These are phyloP conservation scores for Abscondita cerata DNA, from an alignment of 2,888 invertebrate genomes.

Conservation along the genomic window DNA sequence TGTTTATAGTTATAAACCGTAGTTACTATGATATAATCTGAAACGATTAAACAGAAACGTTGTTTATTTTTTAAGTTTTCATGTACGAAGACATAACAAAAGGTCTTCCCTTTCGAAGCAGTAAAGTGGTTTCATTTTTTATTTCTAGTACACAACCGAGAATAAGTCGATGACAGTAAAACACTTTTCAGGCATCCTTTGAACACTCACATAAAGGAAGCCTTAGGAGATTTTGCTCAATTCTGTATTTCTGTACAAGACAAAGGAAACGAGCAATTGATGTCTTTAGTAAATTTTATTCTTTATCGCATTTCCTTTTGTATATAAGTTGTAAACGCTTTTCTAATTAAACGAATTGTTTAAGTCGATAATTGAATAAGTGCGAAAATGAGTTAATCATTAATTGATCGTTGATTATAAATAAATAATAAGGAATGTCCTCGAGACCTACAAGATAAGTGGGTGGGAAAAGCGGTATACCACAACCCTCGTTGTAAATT, in stretches of 20 bases:
- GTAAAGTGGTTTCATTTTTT: slow-evolving; percentile 25
- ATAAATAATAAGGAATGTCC: slow-evolving; percentile 32
- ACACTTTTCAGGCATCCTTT: slow-evolving; percentile 34
- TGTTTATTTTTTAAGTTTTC: slow-evolving; percentile 4
- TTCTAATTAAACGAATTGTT: background rate
- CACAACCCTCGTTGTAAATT: slow-evolving; percentile 32
- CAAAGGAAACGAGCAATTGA: slow-evolving; percentile 30
- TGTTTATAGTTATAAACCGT: background rate
- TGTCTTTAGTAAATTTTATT: slow-evolving; percentile 17
- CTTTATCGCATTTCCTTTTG: background rate
- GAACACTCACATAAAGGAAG: slow-evolving; percentile 31
- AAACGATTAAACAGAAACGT: background rate
- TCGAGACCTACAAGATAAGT: slow-evolving; percentile 27
- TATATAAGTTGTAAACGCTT: background rate
- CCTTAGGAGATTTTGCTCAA: slow-evolving; percentile 32
- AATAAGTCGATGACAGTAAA: slow-evolving; percentile 34
- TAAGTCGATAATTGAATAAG: slow-evolving; percentile 11
- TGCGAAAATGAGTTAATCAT: slow-evolving; percentile 17
- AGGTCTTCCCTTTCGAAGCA: slow-evolving; percentile 7
- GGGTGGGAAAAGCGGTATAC: slow-evolving; percentile 31
- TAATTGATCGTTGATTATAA: slow-evolving; percentile 21
- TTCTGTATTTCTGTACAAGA: slow-evolving; percentile 25
- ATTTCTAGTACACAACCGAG: slow-evolving; percentile 26
- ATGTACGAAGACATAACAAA: slow-evolving; percentile 7
- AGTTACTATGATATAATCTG: slow-evolving; percentile 1